A percentile compares a stretch with the other conserved stretches of the same genome.
phyloP scores from a whole-genome alignment of 2,888 invertebrate species.

The Drosophila siamana region DNA sequence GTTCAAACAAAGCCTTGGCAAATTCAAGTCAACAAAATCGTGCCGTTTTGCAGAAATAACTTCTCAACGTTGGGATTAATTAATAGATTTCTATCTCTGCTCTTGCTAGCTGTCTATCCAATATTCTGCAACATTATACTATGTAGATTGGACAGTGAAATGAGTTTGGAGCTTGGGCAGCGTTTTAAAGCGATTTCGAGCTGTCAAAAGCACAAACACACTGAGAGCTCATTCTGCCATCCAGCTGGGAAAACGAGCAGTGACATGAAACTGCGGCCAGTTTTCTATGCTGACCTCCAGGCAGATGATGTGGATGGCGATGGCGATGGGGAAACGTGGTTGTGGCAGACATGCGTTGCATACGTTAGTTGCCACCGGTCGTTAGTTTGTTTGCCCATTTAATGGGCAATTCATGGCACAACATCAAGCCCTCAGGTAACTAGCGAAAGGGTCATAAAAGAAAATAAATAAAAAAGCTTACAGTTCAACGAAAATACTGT shows the following conservation, averaged over 20 bases:
- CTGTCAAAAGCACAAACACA: neutral
- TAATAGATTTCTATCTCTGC: neutral
- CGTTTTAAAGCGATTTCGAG: neutral
- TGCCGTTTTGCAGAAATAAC: too few species aligned
- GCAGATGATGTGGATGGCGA: neutral
- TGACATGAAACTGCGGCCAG: constrained; percentile 1
- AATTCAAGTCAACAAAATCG: too few species aligned
- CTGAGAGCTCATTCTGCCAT: neutral
- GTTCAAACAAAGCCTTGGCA: too few species aligned
- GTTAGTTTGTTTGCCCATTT: constrained; percentile 20
- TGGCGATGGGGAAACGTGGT: neutral
- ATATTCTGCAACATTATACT: neutral
- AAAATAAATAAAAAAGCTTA: neutral
- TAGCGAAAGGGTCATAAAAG: constrained; percentile 12
- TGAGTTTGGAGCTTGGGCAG: neutral
- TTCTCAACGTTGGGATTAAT: neutral
- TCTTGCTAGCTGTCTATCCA: neutral
- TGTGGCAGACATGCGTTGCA: constrained; percentile 12
- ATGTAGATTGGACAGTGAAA: neutral
- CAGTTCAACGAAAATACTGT: neutral
- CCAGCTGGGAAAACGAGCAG: neutral
- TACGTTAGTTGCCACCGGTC: constrained; percentile 7
- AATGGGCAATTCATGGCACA: constrained; percentile 28
- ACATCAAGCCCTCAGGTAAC: constrained; percentile 17
- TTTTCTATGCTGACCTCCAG: constrained; percentile 1